Conservation (phyloP, 2,888 invertebrate genomes). For the Laothoe populi region DNA sequence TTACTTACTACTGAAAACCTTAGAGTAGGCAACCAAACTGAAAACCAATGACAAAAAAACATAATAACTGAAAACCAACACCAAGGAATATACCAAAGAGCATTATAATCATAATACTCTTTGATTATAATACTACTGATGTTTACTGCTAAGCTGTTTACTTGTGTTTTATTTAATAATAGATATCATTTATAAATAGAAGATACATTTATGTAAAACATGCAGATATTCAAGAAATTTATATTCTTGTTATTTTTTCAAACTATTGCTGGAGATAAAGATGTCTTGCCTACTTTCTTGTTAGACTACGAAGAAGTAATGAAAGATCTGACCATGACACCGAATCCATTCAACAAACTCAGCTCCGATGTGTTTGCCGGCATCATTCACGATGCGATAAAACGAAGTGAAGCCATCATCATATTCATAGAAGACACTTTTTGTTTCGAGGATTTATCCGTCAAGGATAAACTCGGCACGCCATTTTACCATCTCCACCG, state of each 20-base stretch:
- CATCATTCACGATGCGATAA: constrained; percentile 49
- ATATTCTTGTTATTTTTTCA: constrained; percentile 29
- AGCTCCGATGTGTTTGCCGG: constrained; percentile 46
- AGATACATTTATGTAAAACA: not conserved
- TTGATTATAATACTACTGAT: too few species aligned
- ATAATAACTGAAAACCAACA: too few species aligned
- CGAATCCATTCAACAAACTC: constrained; percentile 59
- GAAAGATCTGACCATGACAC: constrained; percentile 36
- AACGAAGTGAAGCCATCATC: constrained; percentile 48
- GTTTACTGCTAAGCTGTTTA: too few species aligned
- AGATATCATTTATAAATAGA: too few species aligned
- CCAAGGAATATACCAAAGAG: too few species aligned
- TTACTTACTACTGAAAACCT: too few species aligned
- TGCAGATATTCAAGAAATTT: not conserved
- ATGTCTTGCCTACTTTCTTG: constrained; percentile 58
- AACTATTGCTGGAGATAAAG: constrained; percentile 37
- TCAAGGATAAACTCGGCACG: constrained; percentile 54
- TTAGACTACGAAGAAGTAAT: constrained; percentile 53
- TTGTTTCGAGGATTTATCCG: constrained; percentile 60
- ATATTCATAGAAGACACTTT: constrained; percentile 64
- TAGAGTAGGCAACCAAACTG: too few species aligned
- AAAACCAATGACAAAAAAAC: too few species aligned
- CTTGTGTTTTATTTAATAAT: too few species aligned
- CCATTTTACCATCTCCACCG: constrained; percentile 53
- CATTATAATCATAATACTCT: too few species aligned